Evolutionary conservation across 2,797 vertebrate species (phyloP).

Genomic region (Scleropages formosus): DNA sequence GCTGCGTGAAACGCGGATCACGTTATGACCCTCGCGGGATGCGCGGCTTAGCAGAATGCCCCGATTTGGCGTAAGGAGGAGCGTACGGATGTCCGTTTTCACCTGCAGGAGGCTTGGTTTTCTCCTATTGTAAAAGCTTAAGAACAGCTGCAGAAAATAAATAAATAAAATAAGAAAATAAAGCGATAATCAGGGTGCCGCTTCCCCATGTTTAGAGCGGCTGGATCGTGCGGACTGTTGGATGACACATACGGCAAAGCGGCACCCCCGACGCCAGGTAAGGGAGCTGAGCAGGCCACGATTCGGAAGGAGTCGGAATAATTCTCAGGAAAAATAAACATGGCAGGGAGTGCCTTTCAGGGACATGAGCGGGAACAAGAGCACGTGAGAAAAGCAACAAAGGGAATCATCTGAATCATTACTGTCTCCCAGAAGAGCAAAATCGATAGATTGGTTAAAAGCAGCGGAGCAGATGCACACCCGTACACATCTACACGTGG

Average conservation of each 20-base stretch:
- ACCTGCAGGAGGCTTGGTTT: too few species aligned
- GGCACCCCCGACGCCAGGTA: background rate
- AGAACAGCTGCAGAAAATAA: too few species aligned
- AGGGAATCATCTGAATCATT: constrained; percentile 10
- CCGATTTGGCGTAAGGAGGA: background rate
- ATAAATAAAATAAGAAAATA: background rate
- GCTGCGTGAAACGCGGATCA: background rate
- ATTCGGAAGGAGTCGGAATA: background rate
- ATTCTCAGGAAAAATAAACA: background rate
- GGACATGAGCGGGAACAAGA: too few species aligned
- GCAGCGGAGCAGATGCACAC: background rate
- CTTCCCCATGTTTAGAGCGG: background rate
- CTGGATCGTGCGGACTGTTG: background rate
- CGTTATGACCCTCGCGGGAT: background rate
- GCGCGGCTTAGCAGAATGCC: background rate
- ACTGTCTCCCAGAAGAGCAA: background rate
- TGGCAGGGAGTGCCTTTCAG: background rate
- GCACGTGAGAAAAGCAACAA: background rate
- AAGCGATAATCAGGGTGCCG: background rate
- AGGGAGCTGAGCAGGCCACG: background rate
- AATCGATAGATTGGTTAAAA: constrained; percentile 5
- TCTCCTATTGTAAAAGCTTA: too few species aligned
- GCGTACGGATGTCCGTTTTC: too few species aligned
- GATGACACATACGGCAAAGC: background rate
- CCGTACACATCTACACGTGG: background rate